Evolutionary conservation across 53 echinoderm and acorn worm genomes (phyloP), one percentile per base, ranked within the genome.

Genomic region (Arbacia lixula): DNA sequence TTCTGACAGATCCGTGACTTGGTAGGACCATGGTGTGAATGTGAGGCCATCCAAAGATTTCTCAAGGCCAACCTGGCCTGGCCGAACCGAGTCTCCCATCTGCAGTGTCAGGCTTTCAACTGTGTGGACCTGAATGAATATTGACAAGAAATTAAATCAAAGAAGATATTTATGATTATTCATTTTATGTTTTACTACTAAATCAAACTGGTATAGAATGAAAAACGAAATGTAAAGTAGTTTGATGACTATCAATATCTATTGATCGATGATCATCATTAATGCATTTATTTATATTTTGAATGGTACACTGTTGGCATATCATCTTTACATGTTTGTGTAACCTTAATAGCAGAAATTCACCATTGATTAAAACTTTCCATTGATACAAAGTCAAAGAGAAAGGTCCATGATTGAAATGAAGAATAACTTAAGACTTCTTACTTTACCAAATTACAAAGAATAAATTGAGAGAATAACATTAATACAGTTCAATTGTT

Each of bases 21-120:
- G 85, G 63, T 94, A 90, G 49, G 84, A 60, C 94, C 94, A 92
- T 2, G 76, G 90, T 12, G 28, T 83, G 67, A 88, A 97, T 17
- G 58, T 58, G n/a, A 86, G 38, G n/a, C 94, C 92, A 66, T 97
- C 89, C 2, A 11, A 21, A 26, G 97, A 97, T 41, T 88, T 90
- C 65, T 83, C 67, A 36, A 97, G 32, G 0, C 76, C 86, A 62
- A 97, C 85, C 64, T 94, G 92, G 25, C 64, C 79, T 12, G 97
- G 97, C 17, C 97, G 74, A 26, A 88, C 88, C 2, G 97, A 90
- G 54, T 97, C 97, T 5, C 97, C 94, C 97, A 97, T 94, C 75
- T 91, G 92, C 27, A 97, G 91, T 30, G 33, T 76, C 67, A 97
- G 84, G 12, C 39, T 68, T 31, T 94, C 75, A 6, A 97, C 86